phyloP scores from a whole-genome alignment of 2,888 invertebrate species.

The Eucera pruinosa region DNA sequence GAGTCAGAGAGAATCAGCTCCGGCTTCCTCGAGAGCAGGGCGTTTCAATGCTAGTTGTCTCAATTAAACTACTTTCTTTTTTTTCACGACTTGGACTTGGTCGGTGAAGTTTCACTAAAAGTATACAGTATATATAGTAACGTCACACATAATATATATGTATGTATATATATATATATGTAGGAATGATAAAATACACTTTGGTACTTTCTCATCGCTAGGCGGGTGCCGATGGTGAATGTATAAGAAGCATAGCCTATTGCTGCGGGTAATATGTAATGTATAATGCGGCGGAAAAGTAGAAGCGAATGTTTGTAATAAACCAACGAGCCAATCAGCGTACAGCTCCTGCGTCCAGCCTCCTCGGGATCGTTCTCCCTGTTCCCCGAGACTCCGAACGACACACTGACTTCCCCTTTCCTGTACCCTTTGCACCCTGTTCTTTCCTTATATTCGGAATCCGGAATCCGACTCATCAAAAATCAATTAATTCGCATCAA shows the following conservation, averaged over 20 bases:
- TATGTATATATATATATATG: conserved; percentile 10
- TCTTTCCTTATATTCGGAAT: background rate
- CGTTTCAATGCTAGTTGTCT: background rate
- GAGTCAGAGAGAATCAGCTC: conserved; percentile 25
- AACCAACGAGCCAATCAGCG: conserved; percentile 84
- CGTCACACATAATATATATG: conserved; percentile 26
- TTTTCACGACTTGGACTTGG: conserved; percentile 9
- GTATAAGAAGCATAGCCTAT: conserved; percentile 80
- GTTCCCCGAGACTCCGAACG: conserved; percentile 74
- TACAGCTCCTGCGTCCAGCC: conserved; percentile 81
- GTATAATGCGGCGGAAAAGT: conserved; percentile 78
- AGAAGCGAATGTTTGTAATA: conserved; percentile 83
- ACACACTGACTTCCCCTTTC: conserved; percentile 36
- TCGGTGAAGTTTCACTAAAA: conserved; percentile 41
- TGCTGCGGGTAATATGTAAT: conserved; percentile 79
- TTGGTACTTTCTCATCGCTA: conserved; percentile 79
- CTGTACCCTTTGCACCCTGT: background rate
- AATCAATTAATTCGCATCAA: too few relatives aligned
- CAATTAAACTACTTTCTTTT: background rate
- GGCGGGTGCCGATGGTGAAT: conserved; percentile 81
- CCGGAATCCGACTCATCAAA: too few relatives aligned
- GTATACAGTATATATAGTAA: conserved; percentile 34
- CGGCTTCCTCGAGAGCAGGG: conserved; percentile 11
- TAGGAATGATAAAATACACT: conserved; percentile 28
- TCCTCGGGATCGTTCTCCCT: conserved; percentile 72